These are phyloP conservation scores for Cacoxenus indagator DNA, from an alignment of 2,888 invertebrate genomes.

Conservation along the genomic window DNA sequence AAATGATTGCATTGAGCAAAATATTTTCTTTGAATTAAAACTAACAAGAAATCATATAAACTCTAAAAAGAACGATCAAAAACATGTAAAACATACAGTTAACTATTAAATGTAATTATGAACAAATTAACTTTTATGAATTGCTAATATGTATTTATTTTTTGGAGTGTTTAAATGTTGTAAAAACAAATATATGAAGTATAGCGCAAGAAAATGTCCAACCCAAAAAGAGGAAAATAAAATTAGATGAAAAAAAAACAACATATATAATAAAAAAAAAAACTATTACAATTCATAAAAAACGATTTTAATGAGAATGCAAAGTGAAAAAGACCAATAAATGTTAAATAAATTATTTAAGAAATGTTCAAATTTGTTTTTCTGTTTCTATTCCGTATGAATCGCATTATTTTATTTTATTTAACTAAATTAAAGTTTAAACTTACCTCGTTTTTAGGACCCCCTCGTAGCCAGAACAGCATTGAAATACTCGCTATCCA, in stretches of 20 bases:
- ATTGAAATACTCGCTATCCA: slow-evolving; percentile 67
- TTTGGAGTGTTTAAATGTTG: slow-evolving; percentile 66
- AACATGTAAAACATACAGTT: slow-evolving; percentile 46
- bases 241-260: slow-evolving; percentile 39
- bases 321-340: slow-evolving; percentile 54
- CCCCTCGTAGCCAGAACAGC: slow-evolving; percentile 52
- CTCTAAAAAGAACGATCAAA: slow-evolving; percentile 30
- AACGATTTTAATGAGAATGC: slow-evolving; percentile 41
- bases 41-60: slow-evolving; percentile 41
- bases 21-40: slow-evolving; percentile 53
- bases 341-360: slow-evolving; percentile 39
- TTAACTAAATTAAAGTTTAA: too few relatives aligned
- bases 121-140: slow-evolving; percentile 42
- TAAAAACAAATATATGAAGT: slow-evolving; percentile 45
- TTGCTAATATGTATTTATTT: slow-evolving; percentile 57
- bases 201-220: slow-evolving; percentile 33
- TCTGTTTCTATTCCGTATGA: too few relatives aligned
- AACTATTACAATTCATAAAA: slow-evolving; percentile 22
- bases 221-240: slow-evolving; percentile 36
- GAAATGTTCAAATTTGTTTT: not conserved
- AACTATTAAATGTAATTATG: slow-evolving; percentile 62
- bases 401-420: too few relatives aligned
- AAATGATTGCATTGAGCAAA: too few relatives aligned
- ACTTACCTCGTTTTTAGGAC: too few relatives aligned
- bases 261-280: slow-evolving; percentile 24